Evolutionary conservation across 2,113 vertebrate genomes (phyloP).

Genomic region (Zosterops pallidus): DNA sequence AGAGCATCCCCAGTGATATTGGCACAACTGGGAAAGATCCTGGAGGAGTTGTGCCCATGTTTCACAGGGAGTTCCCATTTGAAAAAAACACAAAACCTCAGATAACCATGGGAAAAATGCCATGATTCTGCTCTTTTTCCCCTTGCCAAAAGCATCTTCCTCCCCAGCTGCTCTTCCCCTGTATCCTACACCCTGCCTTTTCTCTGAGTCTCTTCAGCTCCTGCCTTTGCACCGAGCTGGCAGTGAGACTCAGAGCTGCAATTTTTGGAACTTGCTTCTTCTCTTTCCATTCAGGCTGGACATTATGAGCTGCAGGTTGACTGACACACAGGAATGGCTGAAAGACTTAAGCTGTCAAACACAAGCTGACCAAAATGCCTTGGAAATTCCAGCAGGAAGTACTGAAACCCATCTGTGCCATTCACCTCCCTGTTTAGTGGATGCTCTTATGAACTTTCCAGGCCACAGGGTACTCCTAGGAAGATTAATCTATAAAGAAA

Average conservation of each 20-base stretch:
- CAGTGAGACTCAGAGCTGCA: rapidly evolving
- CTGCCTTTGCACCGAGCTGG: background rate
- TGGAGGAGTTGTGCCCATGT: rapidly evolving
- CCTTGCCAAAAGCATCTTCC: background rate
- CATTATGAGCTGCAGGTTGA: background rate
- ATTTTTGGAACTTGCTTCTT: background rate
- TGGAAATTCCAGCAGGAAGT: background rate
- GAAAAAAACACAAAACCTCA: background rate
- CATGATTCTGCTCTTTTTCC: background rate
- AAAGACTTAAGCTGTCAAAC: background rate
- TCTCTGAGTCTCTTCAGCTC: background rate
- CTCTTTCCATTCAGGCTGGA: background rate
- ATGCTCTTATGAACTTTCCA: background rate
- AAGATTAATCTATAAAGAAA: background rate
- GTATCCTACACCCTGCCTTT: background rate
- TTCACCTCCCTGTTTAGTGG: rapidly evolving
- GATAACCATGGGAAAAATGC: background rate
- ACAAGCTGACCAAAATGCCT: background rate
- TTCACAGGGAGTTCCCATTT: background rate
- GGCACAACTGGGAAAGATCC: background rate
- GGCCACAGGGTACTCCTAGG: background rate
- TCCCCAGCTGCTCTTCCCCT: background rate
- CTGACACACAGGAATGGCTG: background rate
- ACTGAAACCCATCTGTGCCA: background rate
- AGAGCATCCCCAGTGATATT: background rate